These are phyloP conservation scores for Drosophila anceps DNA, from an alignment of 2,888 invertebrate species.

Conservation along the genomic window DNA sequence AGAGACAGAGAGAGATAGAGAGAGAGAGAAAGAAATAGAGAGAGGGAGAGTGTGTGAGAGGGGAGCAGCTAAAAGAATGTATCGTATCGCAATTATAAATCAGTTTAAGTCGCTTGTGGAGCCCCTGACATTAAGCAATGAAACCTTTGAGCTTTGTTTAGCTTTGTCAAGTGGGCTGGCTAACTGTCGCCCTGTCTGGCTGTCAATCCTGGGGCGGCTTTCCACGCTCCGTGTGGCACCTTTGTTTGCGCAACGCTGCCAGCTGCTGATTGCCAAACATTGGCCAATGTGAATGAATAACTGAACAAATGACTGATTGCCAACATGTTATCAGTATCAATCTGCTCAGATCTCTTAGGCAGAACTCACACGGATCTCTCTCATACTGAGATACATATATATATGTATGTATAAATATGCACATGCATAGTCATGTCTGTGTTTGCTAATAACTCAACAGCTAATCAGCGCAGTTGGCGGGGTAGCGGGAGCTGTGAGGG, in stretches of 20 bases:
- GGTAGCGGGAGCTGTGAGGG: neutral
- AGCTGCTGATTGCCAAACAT: constrained; percentile 64
- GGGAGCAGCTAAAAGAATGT: constrained; percentile 44
- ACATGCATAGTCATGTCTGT: constrained; percentile 55
- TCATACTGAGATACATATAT: neutral
- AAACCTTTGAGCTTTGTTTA: constrained; percentile 78
- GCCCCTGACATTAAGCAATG: constrained; percentile 80
- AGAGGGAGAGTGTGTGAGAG: neutral
- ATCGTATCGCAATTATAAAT: constrained; percentile 83
- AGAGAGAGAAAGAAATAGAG: neutral
- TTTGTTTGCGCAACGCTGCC: constrained; percentile 69
- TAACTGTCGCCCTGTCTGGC: constrained; percentile 32
- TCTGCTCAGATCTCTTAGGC: constrained; percentile 45
- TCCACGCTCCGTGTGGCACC: constrained; percentile 78
- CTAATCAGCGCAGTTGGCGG: constrained; percentile 68
- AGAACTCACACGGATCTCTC: constrained; percentile 43
- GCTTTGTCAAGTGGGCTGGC: constrained; percentile 63
- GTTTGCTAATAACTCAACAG: constrained; percentile 82
- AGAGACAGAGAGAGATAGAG: constrained; percentile 2
- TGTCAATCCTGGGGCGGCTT: constrained; percentile 63
- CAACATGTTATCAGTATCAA: constrained; percentile 45
- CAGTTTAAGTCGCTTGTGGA: constrained; percentile 80
- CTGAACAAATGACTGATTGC: constrained; percentile 72
- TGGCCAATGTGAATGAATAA: constrained; percentile 54
- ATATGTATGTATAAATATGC: neutral